Evolutionary conservation across 2,113 vertebrate genomes (phyloP).

Genomic region (Neogale vison): DNA sequence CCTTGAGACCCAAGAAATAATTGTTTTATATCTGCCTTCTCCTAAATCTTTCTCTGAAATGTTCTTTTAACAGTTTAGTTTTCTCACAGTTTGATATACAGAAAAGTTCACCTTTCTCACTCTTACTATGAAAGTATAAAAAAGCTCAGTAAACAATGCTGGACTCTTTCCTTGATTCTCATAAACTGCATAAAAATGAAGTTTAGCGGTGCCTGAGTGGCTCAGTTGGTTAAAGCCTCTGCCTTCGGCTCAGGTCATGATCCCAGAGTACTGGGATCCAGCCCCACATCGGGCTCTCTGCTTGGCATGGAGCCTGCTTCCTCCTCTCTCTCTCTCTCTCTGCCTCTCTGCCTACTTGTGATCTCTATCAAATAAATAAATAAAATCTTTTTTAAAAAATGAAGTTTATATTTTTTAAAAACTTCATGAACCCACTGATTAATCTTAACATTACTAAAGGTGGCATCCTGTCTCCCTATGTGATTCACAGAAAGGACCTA

Average conservation of each 20-base stretch:
- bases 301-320: no score
- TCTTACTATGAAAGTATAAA: neutral
- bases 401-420: neutral
- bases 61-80: neutral
- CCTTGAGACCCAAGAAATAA: neutral
- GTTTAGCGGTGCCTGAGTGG: neutral
- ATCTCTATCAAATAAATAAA: no score
- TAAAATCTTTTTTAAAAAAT: no score
- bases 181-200: neutral
- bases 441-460: neutral
- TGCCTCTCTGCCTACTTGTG: no score
- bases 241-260: no score
- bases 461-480: neutral
- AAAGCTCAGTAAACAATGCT: neutral
- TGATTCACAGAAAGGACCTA: neutral
- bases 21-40: neutral
- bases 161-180: neutral
- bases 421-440: neutral
- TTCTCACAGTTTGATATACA: neutral
- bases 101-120: neutral
- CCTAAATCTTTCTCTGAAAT: slow-evolving; percentile 12
- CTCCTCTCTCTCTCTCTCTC: no score
- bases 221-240: no score
- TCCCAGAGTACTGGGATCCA: no score
- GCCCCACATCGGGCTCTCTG: no score